Conservation (phyloP, 2,113 vertebrate species). For the Pitta sordida region DNA sequence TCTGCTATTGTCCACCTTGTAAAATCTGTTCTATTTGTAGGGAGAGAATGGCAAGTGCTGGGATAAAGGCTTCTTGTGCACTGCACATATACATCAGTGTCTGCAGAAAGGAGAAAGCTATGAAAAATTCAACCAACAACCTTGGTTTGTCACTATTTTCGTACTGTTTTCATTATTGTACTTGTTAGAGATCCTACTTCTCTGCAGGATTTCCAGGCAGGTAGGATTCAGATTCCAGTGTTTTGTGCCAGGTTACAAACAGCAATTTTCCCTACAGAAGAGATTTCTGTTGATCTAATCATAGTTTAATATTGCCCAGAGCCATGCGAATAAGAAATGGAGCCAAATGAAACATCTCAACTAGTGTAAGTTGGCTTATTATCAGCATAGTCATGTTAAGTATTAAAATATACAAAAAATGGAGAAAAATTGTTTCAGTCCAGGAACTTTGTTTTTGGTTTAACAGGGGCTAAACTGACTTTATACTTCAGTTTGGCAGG, state of each 20-base stretch:
- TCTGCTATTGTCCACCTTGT: not conserved
- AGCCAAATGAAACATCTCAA: slow-evolving; percentile 32
- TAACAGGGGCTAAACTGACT: not conserved
- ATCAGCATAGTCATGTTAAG: not conserved
- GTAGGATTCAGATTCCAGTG: not conserved
- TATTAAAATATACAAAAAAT: slow-evolving; percentile 10
- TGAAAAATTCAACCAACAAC: not conserved
- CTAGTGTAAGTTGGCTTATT: slow-evolving; percentile 29
- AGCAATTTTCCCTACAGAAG: not conserved
- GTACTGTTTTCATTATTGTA: not conserved
- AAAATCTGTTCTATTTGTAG: not conserved
- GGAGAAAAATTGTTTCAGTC: not conserved
- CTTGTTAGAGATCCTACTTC: not conserved
- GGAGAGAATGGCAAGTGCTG: not conserved
- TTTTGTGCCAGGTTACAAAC: not conserved
- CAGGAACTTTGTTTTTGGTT: slow-evolving; percentile 29
- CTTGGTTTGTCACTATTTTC: not conserved
- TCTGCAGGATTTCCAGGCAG: not conserved
- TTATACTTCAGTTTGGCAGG: slow-evolving; percentile 16
- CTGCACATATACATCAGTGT: not conserved
- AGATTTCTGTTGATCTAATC: slow-evolving; percentile 1
- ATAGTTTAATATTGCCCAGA: not conserved
- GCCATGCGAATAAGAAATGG: too few species aligned
- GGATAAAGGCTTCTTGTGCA: not conserved
- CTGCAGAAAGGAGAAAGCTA: not conserved